Percentiles rank a stretch among this genome's conserved stretches.
Conservation (phyloP, 2,888 invertebrate species). For the Bombyx huttoni region DNA sequence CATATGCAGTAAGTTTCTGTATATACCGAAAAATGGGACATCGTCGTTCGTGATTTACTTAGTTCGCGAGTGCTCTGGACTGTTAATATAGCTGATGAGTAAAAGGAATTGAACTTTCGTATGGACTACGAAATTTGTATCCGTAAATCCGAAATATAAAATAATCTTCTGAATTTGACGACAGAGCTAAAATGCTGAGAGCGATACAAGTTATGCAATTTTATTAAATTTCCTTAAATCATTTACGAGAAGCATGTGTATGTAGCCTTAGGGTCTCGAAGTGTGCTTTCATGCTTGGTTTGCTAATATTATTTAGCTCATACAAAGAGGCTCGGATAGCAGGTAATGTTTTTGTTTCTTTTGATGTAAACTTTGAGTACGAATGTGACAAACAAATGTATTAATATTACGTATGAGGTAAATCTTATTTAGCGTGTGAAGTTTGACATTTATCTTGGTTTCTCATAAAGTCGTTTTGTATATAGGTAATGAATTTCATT, state of each 20-base stretch:
- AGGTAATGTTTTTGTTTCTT: conserved; percentile 3
- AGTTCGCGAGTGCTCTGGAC: too few relatives aligned
- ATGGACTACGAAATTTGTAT: too few relatives aligned
- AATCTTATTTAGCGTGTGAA: neutral
- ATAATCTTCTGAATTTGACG: too few relatives aligned
- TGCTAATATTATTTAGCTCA: conserved; percentile 4
- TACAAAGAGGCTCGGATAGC: conserved; percentile 1
- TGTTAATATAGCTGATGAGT: too few relatives aligned
- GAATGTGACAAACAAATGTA: neutral
- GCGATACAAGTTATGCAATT: neutral
- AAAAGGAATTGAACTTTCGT: too few relatives aligned
- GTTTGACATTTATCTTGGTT: neutral
- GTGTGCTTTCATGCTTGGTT: conserved; percentile 2
- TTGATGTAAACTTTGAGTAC: conserved; percentile 1
- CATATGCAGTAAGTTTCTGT: too few relatives aligned
- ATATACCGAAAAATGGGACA: too few relatives aligned
- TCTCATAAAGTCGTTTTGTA: neutral
- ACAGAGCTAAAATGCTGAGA: neutral
- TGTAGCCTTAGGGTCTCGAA: neutral
- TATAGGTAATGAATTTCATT: too few relatives aligned
- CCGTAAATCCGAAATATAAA: too few relatives aligned
- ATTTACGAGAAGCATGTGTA: neutral
- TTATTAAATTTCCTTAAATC: neutral
- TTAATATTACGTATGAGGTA: neutral
- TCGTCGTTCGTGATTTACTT: too few relatives aligned